phyloP scores from a whole-genome alignment of 1,140 invertebrate species.

The Drosophila bifasciata region DNA sequence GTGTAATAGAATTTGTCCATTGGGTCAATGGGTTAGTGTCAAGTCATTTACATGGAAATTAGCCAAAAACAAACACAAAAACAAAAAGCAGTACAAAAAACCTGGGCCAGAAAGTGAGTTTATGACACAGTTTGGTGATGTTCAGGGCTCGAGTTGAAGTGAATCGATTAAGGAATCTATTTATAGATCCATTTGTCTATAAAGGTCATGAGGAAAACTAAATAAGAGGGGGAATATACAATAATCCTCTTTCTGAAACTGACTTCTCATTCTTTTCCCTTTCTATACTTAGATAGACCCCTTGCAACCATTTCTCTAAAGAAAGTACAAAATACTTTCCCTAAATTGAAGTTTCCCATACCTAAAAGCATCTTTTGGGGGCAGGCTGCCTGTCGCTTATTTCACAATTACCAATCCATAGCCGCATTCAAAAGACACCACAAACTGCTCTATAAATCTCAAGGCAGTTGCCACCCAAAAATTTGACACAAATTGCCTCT shows the following conservation, averaged over 20 bases:
- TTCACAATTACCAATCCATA: slow-evolving; percentile 2
- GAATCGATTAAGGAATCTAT: slow-evolving; percentile 19
- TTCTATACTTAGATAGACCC: not conserved
- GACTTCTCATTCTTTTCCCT: too few species aligned
- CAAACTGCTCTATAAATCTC: slow-evolving; percentile 32
- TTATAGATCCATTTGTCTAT: too few species aligned
- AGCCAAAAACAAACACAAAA: slow-evolving; percentile 31
- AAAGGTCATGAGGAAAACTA: too few species aligned
- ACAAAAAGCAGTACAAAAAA: not conserved
- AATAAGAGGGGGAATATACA: too few species aligned
- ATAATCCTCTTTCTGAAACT: too few species aligned
- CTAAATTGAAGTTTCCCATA: not conserved
- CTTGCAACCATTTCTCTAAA: not conserved
- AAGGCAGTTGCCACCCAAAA: slow-evolving; percentile 37
- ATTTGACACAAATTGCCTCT: slow-evolving; percentile 55
- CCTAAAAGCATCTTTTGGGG: too few species aligned
- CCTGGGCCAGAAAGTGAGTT: slow-evolving; percentile 18
- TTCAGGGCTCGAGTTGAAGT: slow-evolving; percentile 8
- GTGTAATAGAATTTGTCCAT: slow-evolving; percentile 77
- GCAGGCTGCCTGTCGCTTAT: not conserved
- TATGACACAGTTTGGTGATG: slow-evolving; percentile 44
- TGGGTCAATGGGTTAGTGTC: slow-evolving; percentile 81
- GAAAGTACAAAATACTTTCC: not conserved
- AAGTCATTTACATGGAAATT: slow-evolving; percentile 81
- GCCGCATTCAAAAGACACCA: not conserved